These are phyloP conservation scores for Ammodytes dubius DNA, from an alignment of 2,113 vertebrate genomes.

Conservation along the genomic window DNA sequence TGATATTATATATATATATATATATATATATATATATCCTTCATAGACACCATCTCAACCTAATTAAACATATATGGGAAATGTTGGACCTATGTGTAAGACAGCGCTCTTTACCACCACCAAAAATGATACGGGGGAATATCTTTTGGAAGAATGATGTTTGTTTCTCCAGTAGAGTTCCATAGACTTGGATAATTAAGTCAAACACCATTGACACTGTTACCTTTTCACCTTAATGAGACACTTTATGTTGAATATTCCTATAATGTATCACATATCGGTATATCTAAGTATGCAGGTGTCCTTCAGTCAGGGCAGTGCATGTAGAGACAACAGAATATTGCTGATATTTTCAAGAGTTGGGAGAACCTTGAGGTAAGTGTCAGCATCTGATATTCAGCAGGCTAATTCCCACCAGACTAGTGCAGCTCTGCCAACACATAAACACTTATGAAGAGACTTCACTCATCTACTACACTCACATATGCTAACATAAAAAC, in stretches of 20 bases:
- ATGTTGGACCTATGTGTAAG: too few relatives aligned
- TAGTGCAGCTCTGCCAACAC: conserved; percentile 40
- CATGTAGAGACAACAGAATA: conserved; percentile 13
- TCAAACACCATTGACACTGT: too few relatives aligned
- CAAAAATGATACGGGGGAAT: too few relatives aligned
- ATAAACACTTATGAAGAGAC: conserved; percentile 30
- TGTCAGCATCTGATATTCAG: conserved; percentile 40
- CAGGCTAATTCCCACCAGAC: conserved; percentile 34
- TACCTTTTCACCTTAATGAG: too few relatives aligned
- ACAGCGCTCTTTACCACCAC: too few relatives aligned
- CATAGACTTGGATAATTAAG: too few relatives aligned
- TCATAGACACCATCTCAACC: not conserved
- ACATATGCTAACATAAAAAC: conserved; percentile 38
- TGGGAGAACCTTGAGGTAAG: conserved; percentile 46
- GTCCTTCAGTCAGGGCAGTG: conserved; percentile 11
- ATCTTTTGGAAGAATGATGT: too few relatives aligned
- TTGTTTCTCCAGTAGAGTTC: too few relatives aligned
- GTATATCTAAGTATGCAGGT: not conserved
- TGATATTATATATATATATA: not conserved
- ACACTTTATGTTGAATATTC: too few relatives aligned
- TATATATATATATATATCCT: conserved; percentile 7
- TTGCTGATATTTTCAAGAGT: conserved; percentile 34
- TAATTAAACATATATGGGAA: too few relatives aligned
- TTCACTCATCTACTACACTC: conserved; percentile 29
- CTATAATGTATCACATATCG: too few relatives aligned